A percentile compares a stretch with the other conserved stretches of the same genome.
phyloP scores from a whole-genome alignment of 2,888 invertebrate genomes.

The Leucophora obtusa region DNA sequence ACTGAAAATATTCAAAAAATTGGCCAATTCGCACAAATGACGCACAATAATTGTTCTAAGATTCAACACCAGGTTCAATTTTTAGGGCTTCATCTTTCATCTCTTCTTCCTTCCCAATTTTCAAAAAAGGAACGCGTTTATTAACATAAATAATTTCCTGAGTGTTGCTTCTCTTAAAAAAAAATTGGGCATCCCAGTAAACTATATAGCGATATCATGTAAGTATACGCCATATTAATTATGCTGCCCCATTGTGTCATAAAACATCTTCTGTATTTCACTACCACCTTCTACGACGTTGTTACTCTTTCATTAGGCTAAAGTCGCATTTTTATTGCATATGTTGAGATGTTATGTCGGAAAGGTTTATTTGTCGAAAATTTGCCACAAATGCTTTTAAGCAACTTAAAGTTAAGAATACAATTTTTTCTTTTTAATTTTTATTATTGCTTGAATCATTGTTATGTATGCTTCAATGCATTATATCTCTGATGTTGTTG shows the following conservation, averaged over 20 bases:
- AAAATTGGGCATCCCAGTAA: too few species aligned
- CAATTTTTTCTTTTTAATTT: constrained; percentile 42
- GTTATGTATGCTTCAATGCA: constrained; percentile 58
- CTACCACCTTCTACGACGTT: constrained; percentile 2
- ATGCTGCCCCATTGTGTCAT: neutral
- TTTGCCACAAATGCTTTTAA: constrained; percentile 64
- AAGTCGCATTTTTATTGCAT: constrained; percentile 39
- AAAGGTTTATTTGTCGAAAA: constrained; percentile 63
- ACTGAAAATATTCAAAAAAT: too few species aligned
- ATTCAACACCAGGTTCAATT: too few species aligned
- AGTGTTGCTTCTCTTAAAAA: too few species aligned
- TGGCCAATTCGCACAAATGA: too few species aligned
- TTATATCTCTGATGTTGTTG: constrained; percentile 54
- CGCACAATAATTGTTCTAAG: too few species aligned
- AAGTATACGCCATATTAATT: too few species aligned
- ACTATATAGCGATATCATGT: too few species aligned
- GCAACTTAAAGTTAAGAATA: constrained; percentile 44
- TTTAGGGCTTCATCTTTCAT: too few species aligned
- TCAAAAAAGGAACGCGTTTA: too few species aligned
- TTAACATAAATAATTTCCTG: too few species aligned
- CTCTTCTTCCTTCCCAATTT: too few species aligned
- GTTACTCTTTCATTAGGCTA: constrained; percentile 31
- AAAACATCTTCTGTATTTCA: constrained; percentile 1
- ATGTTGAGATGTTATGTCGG: constrained; percentile 58
- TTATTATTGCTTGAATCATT: constrained; percentile 63